Percentiles rank a stretch among this genome's conserved stretches.
phyloP scores from a whole-genome alignment of 2,888 invertebrate species.

The Drosophila formosana region DNA sequence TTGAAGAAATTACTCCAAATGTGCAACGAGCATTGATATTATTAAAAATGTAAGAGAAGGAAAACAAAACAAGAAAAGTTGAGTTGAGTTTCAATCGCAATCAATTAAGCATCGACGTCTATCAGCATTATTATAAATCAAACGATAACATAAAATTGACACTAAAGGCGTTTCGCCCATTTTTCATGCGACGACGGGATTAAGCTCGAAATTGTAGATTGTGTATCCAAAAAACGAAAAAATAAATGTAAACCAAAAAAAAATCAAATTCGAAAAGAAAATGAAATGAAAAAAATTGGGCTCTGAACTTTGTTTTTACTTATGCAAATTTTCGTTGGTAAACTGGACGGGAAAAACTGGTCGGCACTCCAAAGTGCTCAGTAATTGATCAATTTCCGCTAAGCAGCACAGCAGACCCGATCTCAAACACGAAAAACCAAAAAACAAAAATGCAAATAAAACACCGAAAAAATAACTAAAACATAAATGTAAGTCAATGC shows the following conservation, averaged over 20 bases:
- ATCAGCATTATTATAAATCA: conserved; percentile 81
- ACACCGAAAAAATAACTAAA: conserved; percentile 2
- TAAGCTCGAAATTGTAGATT: conserved; percentile 61
- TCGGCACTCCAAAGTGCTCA: conserved; percentile 65
- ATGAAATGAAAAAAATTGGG: conserved; percentile 40
- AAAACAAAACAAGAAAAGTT: conserved; percentile 3
- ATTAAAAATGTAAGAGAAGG: conserved; percentile 7
- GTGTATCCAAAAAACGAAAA: conserved; percentile 27
- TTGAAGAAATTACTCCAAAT: conserved; percentile 23
- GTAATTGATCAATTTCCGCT: conserved; percentile 80
- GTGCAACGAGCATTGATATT: conserved; percentile 9
- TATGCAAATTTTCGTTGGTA: conserved; percentile 64
- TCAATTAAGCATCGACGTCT: conserved; percentile 77
- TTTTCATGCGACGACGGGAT: conserved; percentile 73
- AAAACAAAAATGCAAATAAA: conserved; percentile 3
- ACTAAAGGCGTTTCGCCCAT: conserved; percentile 79
- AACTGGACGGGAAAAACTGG: conserved; percentile 72
- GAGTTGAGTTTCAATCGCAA: conserved; percentile 41
- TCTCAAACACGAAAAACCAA: conserved; percentile 20
- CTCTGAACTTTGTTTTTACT: conserved; percentile 70
- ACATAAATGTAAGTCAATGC: conserved; percentile 17
- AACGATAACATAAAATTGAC: conserved; percentile 80
- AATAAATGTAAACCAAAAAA: conserved; percentile 30
- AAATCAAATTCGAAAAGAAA: conserved; percentile 10
- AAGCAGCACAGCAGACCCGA: conserved; percentile 53